Base-by-base conservation (phyloP, 1,140 invertebrate genomes). In the Papilio machaon region DNA sequence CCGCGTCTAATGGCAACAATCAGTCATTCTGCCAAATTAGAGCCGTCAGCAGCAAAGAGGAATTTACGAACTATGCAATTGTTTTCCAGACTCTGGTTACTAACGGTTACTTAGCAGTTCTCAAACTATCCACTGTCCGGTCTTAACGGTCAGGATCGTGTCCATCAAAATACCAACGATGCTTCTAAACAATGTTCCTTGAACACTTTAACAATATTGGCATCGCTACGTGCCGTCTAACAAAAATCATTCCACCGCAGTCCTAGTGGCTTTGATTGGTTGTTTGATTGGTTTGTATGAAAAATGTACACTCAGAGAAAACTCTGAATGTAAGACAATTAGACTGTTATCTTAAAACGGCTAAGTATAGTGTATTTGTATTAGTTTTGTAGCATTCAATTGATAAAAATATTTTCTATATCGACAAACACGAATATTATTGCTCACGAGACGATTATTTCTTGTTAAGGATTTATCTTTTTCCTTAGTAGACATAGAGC, bases 51-150 rank as follows among this genome's bases (percentile, higher is more conserved):
- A 85, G 87, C 85, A 85, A 82, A 83, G 86, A 85, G 88, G 85
- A 91, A 90, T 89, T 90, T 84, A 73, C 82, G 80, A 94, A 94
- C 90, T 90, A 91, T 91, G 89, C 89, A 88, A 90, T 90, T 91
- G 89, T 94, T 92, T 90, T 87, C 90, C 90, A 83, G 85, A 88
- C 85, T 90, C 87, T 81, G 86, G 84, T 82, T 85, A 82, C 86
- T 85, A 85, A 89, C 82, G 87, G 91, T 90, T 90, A 92, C 90
- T 93, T 92, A 87, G 85, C 87, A 91, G 91, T 93, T 91, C 38
- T 81, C 84, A 89, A 88, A 79, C 77, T 79, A 67, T 79, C 86
- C 86, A 88, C 88, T 85, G 88, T 86, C 83, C 82, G 85, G 84
- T 85, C 81, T 88, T 88, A 89, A 90, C 88, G 88, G 91, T 91